Percentiles rank a stretch among this genome's conserved stretches.
Conservation (phyloP, 1,140 invertebrate species). For the Pectinophora gossypiella region DNA sequence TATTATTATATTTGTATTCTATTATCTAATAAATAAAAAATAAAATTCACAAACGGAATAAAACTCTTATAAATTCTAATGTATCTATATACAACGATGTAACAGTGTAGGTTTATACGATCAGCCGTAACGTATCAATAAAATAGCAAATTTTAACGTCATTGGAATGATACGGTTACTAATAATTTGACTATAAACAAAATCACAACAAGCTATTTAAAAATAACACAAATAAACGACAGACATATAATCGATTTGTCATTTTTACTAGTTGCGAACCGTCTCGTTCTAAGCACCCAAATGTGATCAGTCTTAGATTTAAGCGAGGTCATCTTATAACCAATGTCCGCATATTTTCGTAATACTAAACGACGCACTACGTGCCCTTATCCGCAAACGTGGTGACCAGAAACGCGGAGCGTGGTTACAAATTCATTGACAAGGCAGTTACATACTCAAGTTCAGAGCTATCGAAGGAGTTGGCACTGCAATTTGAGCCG, state of each 20-base stretch:
- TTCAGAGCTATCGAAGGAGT: too few species aligned
- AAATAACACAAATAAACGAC: conserved; percentile 3
- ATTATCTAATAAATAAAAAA: too few species aligned
- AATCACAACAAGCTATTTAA: conserved; percentile 7
- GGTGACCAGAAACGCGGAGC: too few species aligned
- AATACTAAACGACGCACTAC: background rate
- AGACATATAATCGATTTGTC: conserved; percentile 3
- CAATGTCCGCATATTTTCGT: background rate
- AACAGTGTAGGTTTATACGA: background rate
- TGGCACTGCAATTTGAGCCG: too few species aligned
- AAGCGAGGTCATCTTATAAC: conserved; percentile 4
- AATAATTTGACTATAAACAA: background rate
- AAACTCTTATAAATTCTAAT: background rate
- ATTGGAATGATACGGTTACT: conserved; percentile 20
- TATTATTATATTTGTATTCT: too few species aligned
- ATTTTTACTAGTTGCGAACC: conserved; percentile 1
- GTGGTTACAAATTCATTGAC: too few species aligned
- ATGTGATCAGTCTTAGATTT: conserved; percentile 39
- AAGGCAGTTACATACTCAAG: too few species aligned
- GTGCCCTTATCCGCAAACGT: too few species aligned
- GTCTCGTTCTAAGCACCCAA: conserved; percentile 33
- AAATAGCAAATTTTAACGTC: conserved; percentile 4
- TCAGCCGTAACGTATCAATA: background rate
- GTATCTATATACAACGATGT: background rate
- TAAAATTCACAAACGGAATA: too few species aligned